Evolutionary conservation across 2,797 vertebrate genomes (phyloP).

Genomic region (Spea hammondii): DNA sequence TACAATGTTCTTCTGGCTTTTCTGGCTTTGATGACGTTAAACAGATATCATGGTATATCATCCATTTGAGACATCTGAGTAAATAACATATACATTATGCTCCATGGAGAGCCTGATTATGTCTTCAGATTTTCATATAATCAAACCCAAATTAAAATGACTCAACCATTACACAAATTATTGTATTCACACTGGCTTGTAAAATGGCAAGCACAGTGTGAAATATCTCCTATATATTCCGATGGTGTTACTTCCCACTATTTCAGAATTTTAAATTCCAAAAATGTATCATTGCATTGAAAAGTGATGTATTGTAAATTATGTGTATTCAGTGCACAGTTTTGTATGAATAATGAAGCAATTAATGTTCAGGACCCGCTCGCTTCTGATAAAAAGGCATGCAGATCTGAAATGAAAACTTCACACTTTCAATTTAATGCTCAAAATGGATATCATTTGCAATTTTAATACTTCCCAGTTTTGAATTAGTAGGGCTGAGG

Average conservation of each 20-base stretch:
- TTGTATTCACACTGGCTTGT: conserved; percentile 2
- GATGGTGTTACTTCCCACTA: conserved; percentile 30
- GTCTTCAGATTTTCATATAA: conserved; percentile 15
- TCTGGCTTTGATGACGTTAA: not conserved
- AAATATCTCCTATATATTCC: conserved; percentile 16
- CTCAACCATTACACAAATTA: conserved; percentile 6
- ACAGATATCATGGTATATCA: not conserved
- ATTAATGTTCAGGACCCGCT: conserved; percentile 14
- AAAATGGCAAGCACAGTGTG: conserved; percentile 27
- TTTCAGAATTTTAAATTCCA: conserved; percentile 21
- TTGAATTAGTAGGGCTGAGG: too few relatives aligned
- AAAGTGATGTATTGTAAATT: conserved; percentile 27
- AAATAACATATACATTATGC: conserved; percentile 1
- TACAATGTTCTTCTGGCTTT: too few relatives aligned
- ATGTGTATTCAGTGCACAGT: not conserved
- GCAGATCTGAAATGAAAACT: conserved; percentile 6
- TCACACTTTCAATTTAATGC: conserved; percentile 12
- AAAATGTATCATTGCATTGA: conserved; percentile 17
- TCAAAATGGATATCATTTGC: conserved; percentile 9
- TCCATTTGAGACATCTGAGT: not conserved
- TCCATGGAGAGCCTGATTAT: not conserved
- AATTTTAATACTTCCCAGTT: too few relatives aligned
- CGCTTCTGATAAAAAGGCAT: conserved; percentile 11
- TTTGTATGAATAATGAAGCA: conserved; percentile 25
- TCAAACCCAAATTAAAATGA: conserved; percentile 25